Percentiles rank a stretch among this genome's conserved stretches.
Evolutionary conservation across 2,113 vertebrate genomes (phyloP).

Genomic region (Tetraodon nigroviridis): DNA sequence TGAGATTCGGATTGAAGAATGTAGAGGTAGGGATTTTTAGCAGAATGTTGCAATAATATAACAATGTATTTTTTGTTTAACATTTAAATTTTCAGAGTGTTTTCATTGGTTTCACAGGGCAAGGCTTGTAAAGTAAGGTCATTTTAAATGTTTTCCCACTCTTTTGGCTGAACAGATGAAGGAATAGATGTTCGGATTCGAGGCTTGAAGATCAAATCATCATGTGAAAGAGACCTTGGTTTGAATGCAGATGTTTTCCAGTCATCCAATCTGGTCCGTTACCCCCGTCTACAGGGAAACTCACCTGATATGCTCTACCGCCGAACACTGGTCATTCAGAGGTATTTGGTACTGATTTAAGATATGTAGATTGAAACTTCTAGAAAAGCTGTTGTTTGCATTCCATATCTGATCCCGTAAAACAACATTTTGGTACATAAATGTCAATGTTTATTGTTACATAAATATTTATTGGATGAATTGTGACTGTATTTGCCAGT

Average conservation of each 20-base stretch:
- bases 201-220: constrained; percentile 95
- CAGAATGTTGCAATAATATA: background rate
- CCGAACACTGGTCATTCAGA: constrained; percentile 86
- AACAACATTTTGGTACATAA: no score
- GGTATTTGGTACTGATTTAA: constrained; percentile 64
- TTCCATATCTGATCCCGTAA: background rate
- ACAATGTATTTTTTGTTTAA: background rate
- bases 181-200: constrained; percentile 94
- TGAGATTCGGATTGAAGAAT: constrained; percentile 92
- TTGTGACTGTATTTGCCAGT: background rate
- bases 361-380: background rate
- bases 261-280: constrained; percentile 89
- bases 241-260: constrained; percentile 94
- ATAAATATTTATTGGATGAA: background rate
- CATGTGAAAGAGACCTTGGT: constrained; percentile 88
- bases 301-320: constrained; percentile 87
- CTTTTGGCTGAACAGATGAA: constrained; percentile 75
- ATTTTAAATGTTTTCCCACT: no score
- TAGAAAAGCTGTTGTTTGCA: background rate
- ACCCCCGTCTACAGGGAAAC: constrained; percentile 92
- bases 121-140: no score
- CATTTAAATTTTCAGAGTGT: background rate
- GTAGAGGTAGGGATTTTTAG: constrained; percentile 78
- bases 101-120: background rate
- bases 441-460: background rate